phyloP scores from a whole-genome alignment of 2,888 invertebrate species.

The Synanthedon formicaeformis region DNA sequence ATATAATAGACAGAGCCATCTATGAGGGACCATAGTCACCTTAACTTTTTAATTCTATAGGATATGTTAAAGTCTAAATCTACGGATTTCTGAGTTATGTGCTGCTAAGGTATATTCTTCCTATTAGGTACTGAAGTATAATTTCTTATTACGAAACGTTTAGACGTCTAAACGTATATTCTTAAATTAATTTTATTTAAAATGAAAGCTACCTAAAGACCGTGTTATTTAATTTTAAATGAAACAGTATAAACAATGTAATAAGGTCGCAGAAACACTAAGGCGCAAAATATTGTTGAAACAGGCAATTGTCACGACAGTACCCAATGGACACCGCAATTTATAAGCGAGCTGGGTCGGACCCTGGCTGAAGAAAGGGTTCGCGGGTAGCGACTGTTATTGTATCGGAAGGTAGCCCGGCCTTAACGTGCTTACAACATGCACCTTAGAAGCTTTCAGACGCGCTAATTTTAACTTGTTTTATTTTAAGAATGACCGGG shows the following conservation, averaged over 20 bases:
- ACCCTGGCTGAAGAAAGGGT: slow-evolving; percentile 46
- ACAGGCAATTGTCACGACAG: slow-evolving; percentile 25
- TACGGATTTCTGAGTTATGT: too few relatives aligned
- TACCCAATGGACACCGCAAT: slow-evolving; percentile 62
- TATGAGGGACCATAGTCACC: too few relatives aligned
- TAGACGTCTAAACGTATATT: too few relatives aligned
- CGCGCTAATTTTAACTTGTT: too few relatives aligned
- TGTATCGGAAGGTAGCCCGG: slow-evolving; percentile 66
- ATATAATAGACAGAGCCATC: too few relatives aligned
- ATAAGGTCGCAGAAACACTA: slow-evolving; percentile 1
- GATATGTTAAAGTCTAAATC: too few relatives aligned
- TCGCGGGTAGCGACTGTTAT: slow-evolving; percentile 48
- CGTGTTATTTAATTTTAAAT: slow-evolving; percentile 1
- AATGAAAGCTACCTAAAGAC: background rate
- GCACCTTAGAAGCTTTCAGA: background rate
- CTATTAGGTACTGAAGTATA: too few relatives aligned
- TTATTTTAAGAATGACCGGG: too few relatives aligned
- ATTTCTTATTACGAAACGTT: too few relatives aligned
- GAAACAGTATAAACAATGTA: slow-evolving; percentile 1
- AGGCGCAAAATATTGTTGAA: slow-evolving; percentile 36
- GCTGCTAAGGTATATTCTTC: too few relatives aligned
- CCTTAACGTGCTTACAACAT: slow-evolving; percentile 42
- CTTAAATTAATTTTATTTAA: too few relatives aligned
- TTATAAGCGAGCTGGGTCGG: slow-evolving; percentile 33
- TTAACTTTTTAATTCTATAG: too few relatives aligned